Base-by-base conservation (phyloP, 2,797 vertebrate genomes). In the Manis crassicaudata region DNA sequence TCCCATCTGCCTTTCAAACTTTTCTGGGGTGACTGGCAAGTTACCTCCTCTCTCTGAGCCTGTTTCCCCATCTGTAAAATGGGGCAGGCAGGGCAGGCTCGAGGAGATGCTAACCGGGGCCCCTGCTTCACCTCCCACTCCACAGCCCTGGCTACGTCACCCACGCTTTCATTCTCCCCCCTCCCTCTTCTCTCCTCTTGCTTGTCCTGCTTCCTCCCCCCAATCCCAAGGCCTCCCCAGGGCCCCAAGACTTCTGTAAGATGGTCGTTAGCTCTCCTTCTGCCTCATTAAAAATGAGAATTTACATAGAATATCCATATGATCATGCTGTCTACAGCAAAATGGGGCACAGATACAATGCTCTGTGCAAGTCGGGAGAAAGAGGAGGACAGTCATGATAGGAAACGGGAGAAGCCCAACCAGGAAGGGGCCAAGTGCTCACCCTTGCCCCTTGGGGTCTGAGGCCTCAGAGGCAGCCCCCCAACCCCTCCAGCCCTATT, bases 201-300 rank as follows among this genome's bases (percentile, higher is more conserved):
- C 35, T 16, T 76, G 46, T 88, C 95, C 79, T 43, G 27, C 62
- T 60, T 35, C 73, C 43, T 88, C 63, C n/a, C 67, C 46, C 65
- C 37, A 11, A 18, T 32, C 88, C 83, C 92, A 77, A 93, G 81
- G 56, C 80, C 75, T 94, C 92, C 88, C 85, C 79, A 3, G 72
- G 87, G 94, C 62, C 76, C 86, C 83, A 70, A 72, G 77, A 75
- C 0, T 5, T 68, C 94, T 92, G 60, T 43, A 90, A 83, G 60
- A 92, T 56, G 23, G 70, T 97, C 16, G 0, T 97, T 95, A 84
- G 93, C 92, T 97, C 95, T 92, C 89, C 95, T 96, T 97, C 92
- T 73, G 85, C 88, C 92, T 97, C 86, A 77, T 96, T 97, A 94
- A 96, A 97, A 95, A 68, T 92, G 75, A 86, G 58, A 76, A 96